Evolutionary conservation across 2,888 invertebrate species (phyloP), one percentile per base, ranked within the genome.

Genomic region (Anoncus sp.): DNA sequence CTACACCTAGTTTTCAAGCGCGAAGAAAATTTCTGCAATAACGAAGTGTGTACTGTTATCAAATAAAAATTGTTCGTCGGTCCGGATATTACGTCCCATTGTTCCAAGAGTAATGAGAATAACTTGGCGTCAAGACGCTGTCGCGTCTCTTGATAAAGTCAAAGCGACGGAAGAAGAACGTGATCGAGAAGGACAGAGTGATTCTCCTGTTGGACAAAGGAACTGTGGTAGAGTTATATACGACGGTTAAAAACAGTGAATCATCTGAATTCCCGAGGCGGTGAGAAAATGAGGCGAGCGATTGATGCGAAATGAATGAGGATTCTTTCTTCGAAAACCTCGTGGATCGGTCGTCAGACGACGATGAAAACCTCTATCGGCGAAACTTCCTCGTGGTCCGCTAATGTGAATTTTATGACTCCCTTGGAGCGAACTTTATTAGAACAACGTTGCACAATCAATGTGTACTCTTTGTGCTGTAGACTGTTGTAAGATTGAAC

Each of bases 81-180:
- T 51, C 47, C 67, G 79, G 71, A 84, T 84, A 83, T 84, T 84
- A 81, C 77, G 78, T 75, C 63, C 70, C 75, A 83, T 82, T 86
- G 83, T 84, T 84, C 80, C 71, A 66, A 62, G 66, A 63, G 75
- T 73, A 81, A 84, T 81, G 81, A 66, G 70, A 81, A 65, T n/a
- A n/a, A n/a, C n/a, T n/a, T n/a, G n/a, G n/a, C n/a, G n/a, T n/a
- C n/a, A n/a, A n/a, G n/a, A n/a, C n/a, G n/a, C n/a, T n/a, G n/a
- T n/a, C n/a, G n/a, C n/a, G n/a, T n/a, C n/a, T n/a, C n/a, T n/a
- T n/a, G 7, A 31, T 76, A 66, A 69, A 63, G 24, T 53, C 16
- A 83, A 89, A 89, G 60, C 31, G 47, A 38, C 14, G 16, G 16
- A 24, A 40, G 51, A 16, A 69, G 18, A 5, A 47, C 31, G 57